A percentile compares a stretch with the other conserved stretches of the same genome.
Conservation (phyloP, 2,113 vertebrate genomes). For the Scomber scombrus region DNA sequence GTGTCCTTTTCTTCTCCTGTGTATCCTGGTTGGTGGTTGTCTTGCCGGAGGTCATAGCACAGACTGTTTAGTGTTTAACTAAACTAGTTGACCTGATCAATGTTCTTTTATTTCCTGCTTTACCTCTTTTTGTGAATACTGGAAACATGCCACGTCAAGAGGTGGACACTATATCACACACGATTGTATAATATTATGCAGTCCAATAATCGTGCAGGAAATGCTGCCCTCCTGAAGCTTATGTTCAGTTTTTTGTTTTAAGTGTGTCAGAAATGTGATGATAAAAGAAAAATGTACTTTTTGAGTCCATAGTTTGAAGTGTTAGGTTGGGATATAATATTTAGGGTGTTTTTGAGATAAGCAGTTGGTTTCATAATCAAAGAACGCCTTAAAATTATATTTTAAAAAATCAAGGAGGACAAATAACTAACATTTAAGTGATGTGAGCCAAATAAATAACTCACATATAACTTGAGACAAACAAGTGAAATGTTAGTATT, state of each 20-base stretch:
- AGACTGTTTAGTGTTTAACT: conserved; percentile 17
- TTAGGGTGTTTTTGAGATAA: too few relatives aligned
- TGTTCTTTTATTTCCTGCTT: not conserved
- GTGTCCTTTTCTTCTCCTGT: not conserved
- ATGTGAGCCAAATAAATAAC: too few relatives aligned
- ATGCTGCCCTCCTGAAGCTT: too few relatives aligned
- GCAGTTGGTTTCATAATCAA: too few relatives aligned
- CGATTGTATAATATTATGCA: not conserved
- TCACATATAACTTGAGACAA: too few relatives aligned
- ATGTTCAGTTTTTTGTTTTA: not conserved
- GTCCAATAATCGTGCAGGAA: not conserved
- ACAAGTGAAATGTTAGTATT: too few relatives aligned
- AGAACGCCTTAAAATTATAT: too few relatives aligned
- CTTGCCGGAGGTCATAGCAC: conserved; percentile 14
- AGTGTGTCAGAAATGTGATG: not conserved
- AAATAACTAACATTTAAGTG: too few relatives aligned
- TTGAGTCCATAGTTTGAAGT: not conserved
- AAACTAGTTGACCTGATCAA: conserved; percentile 9
- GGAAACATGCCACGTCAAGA: not conserved
- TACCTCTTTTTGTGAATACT: not conserved
- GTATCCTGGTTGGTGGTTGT: conserved; percentile 29
- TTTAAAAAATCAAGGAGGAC: too few relatives aligned
- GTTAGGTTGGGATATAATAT: too few relatives aligned
- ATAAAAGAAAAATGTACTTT: not conserved
- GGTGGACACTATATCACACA: not conserved